Conservation (phyloP, 2,888 invertebrate genomes). For the Onchidella celtica region DNA sequence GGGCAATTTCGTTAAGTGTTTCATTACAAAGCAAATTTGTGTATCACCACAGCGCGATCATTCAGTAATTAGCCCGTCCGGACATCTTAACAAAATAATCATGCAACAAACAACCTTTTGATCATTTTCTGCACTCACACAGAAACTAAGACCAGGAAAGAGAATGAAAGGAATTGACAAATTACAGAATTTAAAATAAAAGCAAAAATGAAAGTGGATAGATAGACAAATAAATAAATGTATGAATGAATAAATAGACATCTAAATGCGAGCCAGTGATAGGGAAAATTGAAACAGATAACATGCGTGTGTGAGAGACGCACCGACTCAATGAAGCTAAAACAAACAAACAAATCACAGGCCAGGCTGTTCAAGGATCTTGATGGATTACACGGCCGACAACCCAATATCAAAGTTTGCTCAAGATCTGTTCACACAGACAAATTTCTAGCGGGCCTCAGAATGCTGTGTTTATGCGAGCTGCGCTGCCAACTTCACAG, state of each 20-base stretch:
- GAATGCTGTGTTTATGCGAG: background rate
- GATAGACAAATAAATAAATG: background rate
- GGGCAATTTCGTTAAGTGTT: too few relatives aligned
- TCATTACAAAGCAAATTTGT: too few relatives aligned
- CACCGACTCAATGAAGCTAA: too few relatives aligned
- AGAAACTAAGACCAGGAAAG: too few relatives aligned
- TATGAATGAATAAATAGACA: background rate
- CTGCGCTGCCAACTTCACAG: background rate
- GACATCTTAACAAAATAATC: too few relatives aligned
- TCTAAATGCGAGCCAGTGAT: background rate
- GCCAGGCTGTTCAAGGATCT: slow-evolving; percentile 5
- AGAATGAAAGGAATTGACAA: too few relatives aligned
- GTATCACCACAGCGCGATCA: too few relatives aligned
- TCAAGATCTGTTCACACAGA: background rate
- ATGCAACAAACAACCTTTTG: too few relatives aligned
- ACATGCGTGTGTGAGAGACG: background rate
- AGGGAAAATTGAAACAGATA: background rate
- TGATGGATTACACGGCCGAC: slow-evolving; percentile 36
- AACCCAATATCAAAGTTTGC: slow-evolving; percentile 20
- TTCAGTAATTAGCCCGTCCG: too few relatives aligned
- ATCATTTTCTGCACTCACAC: too few relatives aligned
- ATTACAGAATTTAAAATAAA: too few relatives aligned
- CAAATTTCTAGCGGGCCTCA: background rate
- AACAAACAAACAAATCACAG: background rate
- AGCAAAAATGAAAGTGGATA: background rate